Base-by-base conservation (phyloP, 2,888 invertebrate species). In the Andrena flavipes region DNA sequence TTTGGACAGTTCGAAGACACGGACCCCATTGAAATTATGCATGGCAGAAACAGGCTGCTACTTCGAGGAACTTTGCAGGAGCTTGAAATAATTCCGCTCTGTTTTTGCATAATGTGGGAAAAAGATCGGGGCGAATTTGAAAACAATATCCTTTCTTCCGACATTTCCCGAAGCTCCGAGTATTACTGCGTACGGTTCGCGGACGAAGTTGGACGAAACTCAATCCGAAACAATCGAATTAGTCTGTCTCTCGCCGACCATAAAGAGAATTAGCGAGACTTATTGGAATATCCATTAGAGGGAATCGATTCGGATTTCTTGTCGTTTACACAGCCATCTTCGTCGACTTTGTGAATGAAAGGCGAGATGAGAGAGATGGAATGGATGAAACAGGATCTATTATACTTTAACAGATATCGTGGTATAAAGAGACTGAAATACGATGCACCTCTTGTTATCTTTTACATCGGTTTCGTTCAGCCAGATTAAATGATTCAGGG, bases 181-280 rank as follows among this genome's bases (percentile, higher is more conserved):
- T 56, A 26, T 56, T 56, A 56, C 56, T 26, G 54, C 23, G 20
- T 54, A 54, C 54, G 20, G 23, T 54, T 5, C 23, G 54, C 54
- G 23, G 56, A 56, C 10, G 56, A 13, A 26, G 23, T 56, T 67
- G 16, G 74, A 16, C 42, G 64, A 71, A 71, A 74, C 64, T 82
- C 68, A 69, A 69, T 64, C 62, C 60, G 76, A 63, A 56, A 73
- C 72, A 75, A 71, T 75, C 75, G 76, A 79, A 76, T 72, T 70
- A 62, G 62, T 70, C 70, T 73, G 30, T 71, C 64, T 74, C 60
- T 62, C 74, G 64, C 5, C 60, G 51, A 64, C 60, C 67, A 63
- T 74, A 80, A 80, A 78, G 49, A 29, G 72, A 81, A 77, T 78
- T 77, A 75, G 60, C 68, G 62, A 68, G 70, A 78, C 16, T 76